Base-by-base conservation (phyloP, 2,888 invertebrate genomes). In the Stenotaenia linearis region DNA sequence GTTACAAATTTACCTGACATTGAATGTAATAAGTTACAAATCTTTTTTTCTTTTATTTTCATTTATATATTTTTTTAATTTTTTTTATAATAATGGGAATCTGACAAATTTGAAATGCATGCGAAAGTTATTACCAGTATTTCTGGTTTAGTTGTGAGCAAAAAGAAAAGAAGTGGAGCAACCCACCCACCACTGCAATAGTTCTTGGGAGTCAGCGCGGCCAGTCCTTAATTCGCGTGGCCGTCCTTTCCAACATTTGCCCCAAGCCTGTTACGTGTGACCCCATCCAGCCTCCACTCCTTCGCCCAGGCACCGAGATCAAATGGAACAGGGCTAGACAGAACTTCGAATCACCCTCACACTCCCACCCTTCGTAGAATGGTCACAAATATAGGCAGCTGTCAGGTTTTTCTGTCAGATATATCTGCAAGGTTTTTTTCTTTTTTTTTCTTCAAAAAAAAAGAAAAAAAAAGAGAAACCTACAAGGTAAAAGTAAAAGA, bases 161-260 rank as follows among this genome's bases (percentile, higher is more conserved):
- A 69, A 69, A 69, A 69, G 69, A 69, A 69, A 69, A 69, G 69
- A 69, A 69, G 25, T 69, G 69, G 69, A 28, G 69, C 69, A 69
- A 69, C 69, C 69, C 69, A 69, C 69, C 69, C 69, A 69, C 28
- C 69, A 23, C 15, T 69, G 69, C 69, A 69, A 69, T 69, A 69
- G 69, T 69, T 69, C 69, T 69, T 69, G 69, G 69, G 69, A 69
- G 69, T 69, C 69, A 69, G 69, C 69, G 69, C 69, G 69, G 69
- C 69, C 69, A 69, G 69, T 28, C 69, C 69, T 69, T 69, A 69
- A 69, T 69, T 69, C 25, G 69, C 69, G 69, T 69, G 69, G 69
- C 69, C 69, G 69, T 69, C 69, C 69, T 25, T 69, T 69, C 69
- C 69, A 69, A 23, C 69, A 69, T 69, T 69, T 69, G 69, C 69